Evolutionary conservation across 2,888 invertebrate species (phyloP), one percentile per base, ranked within the genome.

Genomic region (Ischnura elegans): DNA sequence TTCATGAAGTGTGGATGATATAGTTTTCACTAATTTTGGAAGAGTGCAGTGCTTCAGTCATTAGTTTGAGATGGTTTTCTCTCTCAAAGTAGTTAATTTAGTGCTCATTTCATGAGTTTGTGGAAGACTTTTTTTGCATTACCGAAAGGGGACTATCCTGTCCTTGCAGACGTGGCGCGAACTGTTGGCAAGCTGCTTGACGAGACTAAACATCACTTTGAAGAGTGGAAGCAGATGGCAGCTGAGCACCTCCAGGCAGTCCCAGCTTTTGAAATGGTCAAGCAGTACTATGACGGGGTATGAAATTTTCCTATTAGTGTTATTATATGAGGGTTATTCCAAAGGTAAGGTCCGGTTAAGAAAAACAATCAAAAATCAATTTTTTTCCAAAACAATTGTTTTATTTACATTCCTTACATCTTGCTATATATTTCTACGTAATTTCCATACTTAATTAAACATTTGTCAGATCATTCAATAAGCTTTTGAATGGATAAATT

Each of bases 191-290:
- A 87, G 61, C 45, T 93, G 55, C 25, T 87, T 2, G 87, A 47
- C 6, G 93, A 93, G 10, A 46, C 43, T 0, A 47, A 84, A 16
- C 95, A 95, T 42, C 96, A 96, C 55, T 94, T 96, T 1, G 95
- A 95, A 13, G 96, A 96, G 87, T 96, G 97, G 94, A 94, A 95
- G n/a, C 94, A 95, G 4, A 95, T 96, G 0, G 93, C 97, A 4
- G 95, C 96, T 13, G 96, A 97, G 93, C 97, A 97, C 94, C 94
- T 97, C 19, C 96, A 97, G 93, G 96, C 96, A 8, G 95, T 97
- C 13, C 97, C 97, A 0, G 95, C 96, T 45, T 95, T 96, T 94
- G 96, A 97, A 84, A 96, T 96, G 61, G 86, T 96, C 1, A 96
- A 97, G 94, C 96, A 96, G 29, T 96, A 96, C 94, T 96, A 96